phyloP scores from a whole-genome alignment of 2,113 vertebrate genomes.

The Tragelaphus scriptus region DNA sequence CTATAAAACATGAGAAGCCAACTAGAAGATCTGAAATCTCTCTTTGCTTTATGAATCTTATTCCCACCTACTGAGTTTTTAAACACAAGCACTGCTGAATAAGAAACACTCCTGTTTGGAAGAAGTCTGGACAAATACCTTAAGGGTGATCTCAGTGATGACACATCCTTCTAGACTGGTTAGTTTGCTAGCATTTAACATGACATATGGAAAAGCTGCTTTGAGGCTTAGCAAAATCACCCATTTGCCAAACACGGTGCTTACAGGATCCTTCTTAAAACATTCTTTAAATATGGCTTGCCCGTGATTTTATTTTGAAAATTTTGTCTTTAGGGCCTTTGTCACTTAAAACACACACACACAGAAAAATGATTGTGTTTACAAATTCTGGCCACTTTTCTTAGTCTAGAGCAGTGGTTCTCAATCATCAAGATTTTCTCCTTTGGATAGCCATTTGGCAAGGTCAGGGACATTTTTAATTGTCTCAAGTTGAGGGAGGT shows the following conservation, averaged over 20 bases:
- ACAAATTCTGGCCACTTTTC: not conserved
- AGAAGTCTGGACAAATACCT: not conserved
- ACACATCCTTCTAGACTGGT: not conserved
- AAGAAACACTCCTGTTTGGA: not conserved
- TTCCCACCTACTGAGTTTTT: not conserved
- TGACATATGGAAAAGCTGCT: not conserved
- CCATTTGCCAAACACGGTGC: not conserved
- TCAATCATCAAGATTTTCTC: not conserved
- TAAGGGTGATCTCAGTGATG: not conserved
- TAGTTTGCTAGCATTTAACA: not conserved
- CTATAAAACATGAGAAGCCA: not conserved
- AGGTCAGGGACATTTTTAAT: not conserved
- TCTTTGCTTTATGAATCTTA: not conserved
- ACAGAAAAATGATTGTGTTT: not conserved
- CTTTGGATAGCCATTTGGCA: not conserved
- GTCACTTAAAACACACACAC: not conserved
- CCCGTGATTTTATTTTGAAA: not conserved
- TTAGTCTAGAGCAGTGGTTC: not conserved
- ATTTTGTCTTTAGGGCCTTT: not conserved
- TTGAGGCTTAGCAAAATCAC: not conserved
- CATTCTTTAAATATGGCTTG: not conserved
- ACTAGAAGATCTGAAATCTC: not conserved
- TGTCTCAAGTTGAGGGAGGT: not conserved
- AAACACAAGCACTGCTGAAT: not conserved
- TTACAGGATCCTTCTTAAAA: not conserved